Conservation (phyloP, 2,113 vertebrate species). For the Gopherus flavomarginatus region DNA sequence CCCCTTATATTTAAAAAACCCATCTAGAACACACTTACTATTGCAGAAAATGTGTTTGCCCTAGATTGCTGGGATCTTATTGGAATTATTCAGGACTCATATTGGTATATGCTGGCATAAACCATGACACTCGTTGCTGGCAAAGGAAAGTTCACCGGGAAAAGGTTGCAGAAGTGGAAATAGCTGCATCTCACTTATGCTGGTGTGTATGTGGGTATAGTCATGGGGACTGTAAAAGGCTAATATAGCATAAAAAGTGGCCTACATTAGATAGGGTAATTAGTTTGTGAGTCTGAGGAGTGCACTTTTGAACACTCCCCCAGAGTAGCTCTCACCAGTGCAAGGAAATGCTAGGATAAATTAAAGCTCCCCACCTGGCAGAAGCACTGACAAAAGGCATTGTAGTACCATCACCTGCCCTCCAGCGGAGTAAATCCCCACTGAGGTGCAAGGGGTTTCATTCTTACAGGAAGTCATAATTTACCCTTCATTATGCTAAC, state of each 20-base stretch:
- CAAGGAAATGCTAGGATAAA: neutral
- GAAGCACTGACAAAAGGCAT: neutral
- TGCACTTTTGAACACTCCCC: neutral
- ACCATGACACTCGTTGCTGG: neutral
- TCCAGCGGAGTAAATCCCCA: neutral
- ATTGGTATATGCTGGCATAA: neutral
- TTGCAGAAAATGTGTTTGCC: neutral
- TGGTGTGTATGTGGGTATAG: neutral
- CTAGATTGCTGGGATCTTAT: neutral
- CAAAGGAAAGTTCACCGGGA: accelerated
- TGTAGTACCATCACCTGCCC: accelerated
- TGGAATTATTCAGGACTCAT: neutral
- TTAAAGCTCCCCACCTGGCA: neutral
- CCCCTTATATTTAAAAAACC: neutral
- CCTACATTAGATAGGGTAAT: neutral
- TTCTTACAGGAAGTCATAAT: neutral
- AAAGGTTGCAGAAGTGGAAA: neutral
- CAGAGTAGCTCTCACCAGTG: neutral
- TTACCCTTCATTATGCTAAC: neutral
- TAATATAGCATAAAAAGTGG: neutral
- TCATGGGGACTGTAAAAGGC: neutral
- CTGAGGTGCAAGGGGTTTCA: too few relatives aligned
- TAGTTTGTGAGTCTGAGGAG: neutral
- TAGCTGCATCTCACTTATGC: neutral
- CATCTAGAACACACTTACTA: neutral